phyloP scores from a whole-genome alignment of 1,140 invertebrate genomes.

The Drosophila pandora region DNA sequence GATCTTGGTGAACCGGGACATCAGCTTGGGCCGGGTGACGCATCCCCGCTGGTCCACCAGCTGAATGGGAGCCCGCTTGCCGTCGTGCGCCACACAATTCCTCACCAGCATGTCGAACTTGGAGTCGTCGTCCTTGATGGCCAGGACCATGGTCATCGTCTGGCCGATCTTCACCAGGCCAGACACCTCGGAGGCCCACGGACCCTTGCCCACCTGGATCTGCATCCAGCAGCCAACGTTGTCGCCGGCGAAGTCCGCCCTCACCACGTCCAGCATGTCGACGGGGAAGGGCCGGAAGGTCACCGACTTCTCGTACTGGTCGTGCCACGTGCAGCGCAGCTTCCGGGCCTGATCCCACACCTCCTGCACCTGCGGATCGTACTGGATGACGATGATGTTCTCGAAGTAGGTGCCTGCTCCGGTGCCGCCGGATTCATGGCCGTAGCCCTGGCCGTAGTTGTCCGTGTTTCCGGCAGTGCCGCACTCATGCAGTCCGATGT shows the following conservation, averaged over 20 bases:
- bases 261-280: slow-evolving; percentile 96
- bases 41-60: slow-evolving; percentile 96
- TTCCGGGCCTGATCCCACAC: slow-evolving; percentile 98
- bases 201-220: slow-evolving; percentile 96
- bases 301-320: slow-evolving; percentile 97
- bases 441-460: slow-evolving; percentile 92
- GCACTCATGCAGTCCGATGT: slow-evolving; percentile 95
- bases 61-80: slow-evolving; percentile 97
- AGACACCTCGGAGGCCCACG: slow-evolving; percentile 97
- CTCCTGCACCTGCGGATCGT: slow-evolving; percentile 97
- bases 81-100: slow-evolving; percentile 97
- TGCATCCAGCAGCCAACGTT: slow-evolving; percentile 98
- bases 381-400: slow-evolving; percentile 97
- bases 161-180: slow-evolving; percentile 97
- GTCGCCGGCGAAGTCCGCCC: slow-evolving; percentile 96
- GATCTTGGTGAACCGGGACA: slow-evolving; percentile 97
- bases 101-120: slow-evolving; percentile 98
- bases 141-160: slow-evolving; percentile 98
- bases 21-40: slow-evolving; percentile 95
- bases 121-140: slow-evolving; percentile 97
- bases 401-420: slow-evolving; percentile 97
- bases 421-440: slow-evolving; percentile 87
- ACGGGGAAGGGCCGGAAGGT: slow-evolving; percentile 97
- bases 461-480: slow-evolving; percentile 96
- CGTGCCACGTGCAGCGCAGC: slow-evolving; percentile 96